Evolutionary conservation across 2,113 vertebrate species (phyloP).

Genomic region (Acrocephalus arundinaceus): DNA sequence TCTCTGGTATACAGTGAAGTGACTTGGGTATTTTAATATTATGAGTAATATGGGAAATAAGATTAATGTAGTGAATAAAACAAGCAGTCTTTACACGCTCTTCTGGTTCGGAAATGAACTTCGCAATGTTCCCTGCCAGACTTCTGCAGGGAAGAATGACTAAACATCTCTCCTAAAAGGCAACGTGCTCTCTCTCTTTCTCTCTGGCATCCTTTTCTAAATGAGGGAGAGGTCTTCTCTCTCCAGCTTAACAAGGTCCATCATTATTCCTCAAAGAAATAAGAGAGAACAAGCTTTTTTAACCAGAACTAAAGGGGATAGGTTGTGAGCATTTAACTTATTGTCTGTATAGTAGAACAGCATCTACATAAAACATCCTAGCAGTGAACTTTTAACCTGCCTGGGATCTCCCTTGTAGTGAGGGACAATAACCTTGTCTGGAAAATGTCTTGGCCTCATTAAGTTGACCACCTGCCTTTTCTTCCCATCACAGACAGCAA

Average conservation of each 20-base stretch:
- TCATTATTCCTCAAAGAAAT: not conserved
- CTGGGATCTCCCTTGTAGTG: not conserved
- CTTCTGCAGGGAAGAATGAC: slow-evolving; percentile 6
- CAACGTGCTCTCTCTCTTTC: not conserved
- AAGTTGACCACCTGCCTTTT: not conserved
- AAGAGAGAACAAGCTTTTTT: not conserved
- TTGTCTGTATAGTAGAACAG: not conserved
- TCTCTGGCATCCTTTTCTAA: not conserved
- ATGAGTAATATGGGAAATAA: slow-evolving; percentile 21
- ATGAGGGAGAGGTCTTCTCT: not conserved
- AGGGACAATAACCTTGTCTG: not conserved
- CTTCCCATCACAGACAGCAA: not conserved
- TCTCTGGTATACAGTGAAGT: not conserved
- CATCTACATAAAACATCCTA: not conserved
- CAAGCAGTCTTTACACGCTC: not conserved
- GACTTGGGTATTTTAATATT: not conserved
- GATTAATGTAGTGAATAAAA: slow-evolving; percentile 39
- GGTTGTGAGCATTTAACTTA: not conserved
- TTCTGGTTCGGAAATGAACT: slow-evolving; percentile 46
- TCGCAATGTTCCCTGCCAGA: not conserved
- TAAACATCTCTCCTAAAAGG: not conserved
- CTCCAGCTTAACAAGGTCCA: not conserved
- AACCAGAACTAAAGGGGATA: not conserved
- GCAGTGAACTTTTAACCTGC: not conserved
- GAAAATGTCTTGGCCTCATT: not conserved